phyloP scores from a whole-genome alignment of 35 echinoderm and acorn worm species.

The Holothuria glaberrima region DNA sequence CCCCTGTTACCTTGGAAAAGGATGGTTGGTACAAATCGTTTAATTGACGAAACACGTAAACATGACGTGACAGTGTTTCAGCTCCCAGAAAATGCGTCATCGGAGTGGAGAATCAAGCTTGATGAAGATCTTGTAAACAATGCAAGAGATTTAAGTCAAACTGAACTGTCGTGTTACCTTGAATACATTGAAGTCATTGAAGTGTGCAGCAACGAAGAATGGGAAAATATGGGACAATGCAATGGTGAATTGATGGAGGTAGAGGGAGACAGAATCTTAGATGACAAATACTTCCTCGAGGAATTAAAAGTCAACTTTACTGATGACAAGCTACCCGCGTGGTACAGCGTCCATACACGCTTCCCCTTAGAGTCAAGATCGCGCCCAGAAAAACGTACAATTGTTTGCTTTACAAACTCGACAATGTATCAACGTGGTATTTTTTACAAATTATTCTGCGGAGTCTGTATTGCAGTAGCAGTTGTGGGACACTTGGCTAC shows the following conservation, averaged over 20 bases:
- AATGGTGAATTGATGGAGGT: conserved; percentile 3
- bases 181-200: not conserved
- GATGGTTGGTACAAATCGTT: not conserved
- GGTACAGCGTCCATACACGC: too few species aligned
- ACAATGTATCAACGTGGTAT: not conserved
- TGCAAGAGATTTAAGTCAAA: not conserved
- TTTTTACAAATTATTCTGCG: not conserved
- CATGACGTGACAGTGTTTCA: not conserved
- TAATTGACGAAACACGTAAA: not conserved
- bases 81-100: not conserved
- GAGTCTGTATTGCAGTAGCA: not conserved
- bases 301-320: too few species aligned
- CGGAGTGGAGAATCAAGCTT: not conserved
- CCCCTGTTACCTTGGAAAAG: not conserved
- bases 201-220: not conserved
- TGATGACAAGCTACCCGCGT: too few species aligned
- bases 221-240: not conserved
- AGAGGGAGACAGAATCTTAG: not conserved
- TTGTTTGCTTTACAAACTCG: not conserved
- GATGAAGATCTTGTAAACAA: not conserved
- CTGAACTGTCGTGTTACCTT: not conserved
- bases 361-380: too few species aligned
- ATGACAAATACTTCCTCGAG: not conserved
- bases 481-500: too few species aligned
- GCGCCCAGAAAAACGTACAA: not conserved